These are phyloP conservation scores for Drosophila kohkoa DNA, from an alignment of 1,140 invertebrate species.

Conservation along the genomic window DNA sequence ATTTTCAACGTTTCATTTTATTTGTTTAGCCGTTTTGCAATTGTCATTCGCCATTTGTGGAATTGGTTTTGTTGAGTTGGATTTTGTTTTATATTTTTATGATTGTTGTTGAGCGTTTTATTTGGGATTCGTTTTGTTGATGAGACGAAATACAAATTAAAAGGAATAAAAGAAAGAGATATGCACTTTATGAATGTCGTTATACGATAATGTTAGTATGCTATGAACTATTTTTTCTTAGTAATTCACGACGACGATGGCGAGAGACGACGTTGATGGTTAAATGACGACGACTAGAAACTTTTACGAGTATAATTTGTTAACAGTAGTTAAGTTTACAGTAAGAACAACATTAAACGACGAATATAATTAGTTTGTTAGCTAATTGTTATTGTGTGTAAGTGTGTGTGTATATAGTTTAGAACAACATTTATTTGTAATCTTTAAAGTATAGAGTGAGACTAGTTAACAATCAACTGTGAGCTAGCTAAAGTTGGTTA, in stretches of 20 bases:
- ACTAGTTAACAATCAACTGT: slow-evolving; percentile 48
- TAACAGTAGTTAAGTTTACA: slow-evolving; percentile 47
- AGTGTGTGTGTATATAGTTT: slow-evolving; percentile 9
- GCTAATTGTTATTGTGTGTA: slow-evolving; percentile 7
- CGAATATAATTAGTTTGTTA: slow-evolving; percentile 4
- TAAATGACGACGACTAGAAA: slow-evolving; percentile 61
- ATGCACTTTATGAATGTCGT: slow-evolving; percentile 71
- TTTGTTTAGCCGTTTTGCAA: slow-evolving; percentile 72
- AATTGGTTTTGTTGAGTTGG: slow-evolving; percentile 23
- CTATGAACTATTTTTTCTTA: slow-evolving; percentile 41
- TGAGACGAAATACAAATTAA: slow-evolving; percentile 66
- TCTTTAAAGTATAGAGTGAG: slow-evolving; percentile 34
- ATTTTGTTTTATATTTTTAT: slow-evolving; percentile 39
- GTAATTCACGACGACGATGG: slow-evolving; percentile 42
- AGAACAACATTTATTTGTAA: slow-evolving; percentile 61
- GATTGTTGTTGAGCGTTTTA: slow-evolving; percentile 54
- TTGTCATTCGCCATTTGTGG: slow-evolving; percentile 31
- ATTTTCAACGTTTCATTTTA: slow-evolving; percentile 53
- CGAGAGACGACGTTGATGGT: slow-evolving; percentile 45
- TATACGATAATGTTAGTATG: slow-evolving; percentile 35
- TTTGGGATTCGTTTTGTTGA: slow-evolving; percentile 53
- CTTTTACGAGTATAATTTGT: slow-evolving; percentile 52
- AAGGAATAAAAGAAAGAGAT: slow-evolving; percentile 75
- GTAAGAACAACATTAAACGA: slow-evolving; percentile 52
- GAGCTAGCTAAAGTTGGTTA: slow-evolving; percentile 45